phyloP scores from a whole-genome alignment of 2,797 vertebrate species.

The Clarias pachynema region DNA sequence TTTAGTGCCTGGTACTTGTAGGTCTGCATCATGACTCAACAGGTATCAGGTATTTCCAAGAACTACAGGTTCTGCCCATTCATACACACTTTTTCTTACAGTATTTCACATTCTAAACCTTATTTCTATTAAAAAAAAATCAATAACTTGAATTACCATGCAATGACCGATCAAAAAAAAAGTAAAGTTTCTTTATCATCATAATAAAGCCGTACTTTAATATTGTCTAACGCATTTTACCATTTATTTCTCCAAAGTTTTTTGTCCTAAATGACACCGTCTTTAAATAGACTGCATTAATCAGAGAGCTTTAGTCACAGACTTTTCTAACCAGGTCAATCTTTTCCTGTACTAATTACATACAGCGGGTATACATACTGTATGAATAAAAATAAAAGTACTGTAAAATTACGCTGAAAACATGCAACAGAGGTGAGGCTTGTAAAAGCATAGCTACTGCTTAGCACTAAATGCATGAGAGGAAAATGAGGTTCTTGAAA shows the following conservation, averaged over 20 bases:
- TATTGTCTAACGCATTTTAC: background rate
- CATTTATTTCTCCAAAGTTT: background rate
- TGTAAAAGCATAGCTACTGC: background rate
- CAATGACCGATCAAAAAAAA: background rate
- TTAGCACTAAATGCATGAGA: background rate
- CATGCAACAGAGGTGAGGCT: background rate
- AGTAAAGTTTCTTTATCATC: background rate
- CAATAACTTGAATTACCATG: too few relatives aligned
- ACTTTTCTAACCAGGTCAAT: slow-evolving; percentile 1
- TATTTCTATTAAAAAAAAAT: too few relatives aligned
- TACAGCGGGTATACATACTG: background rate
- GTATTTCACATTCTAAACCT: background rate
- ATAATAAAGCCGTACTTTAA: background rate
- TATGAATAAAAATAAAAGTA: background rate
- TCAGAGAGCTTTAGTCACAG: background rate
- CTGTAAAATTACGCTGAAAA: background rate
- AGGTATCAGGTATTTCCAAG: slow-evolving; percentile 29
- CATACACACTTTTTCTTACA: background rate
- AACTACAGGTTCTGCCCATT: background rate
- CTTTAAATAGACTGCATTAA: background rate
- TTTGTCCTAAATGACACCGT: background rate
- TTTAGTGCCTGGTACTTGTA: background rate
- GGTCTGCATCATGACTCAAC: slow-evolving; percentile 33
- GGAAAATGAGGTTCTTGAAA: background rate
- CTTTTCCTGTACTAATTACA: background rate